Percentiles rank a stretch among this genome's conserved stretches.
Conservation (phyloP, 2,888 invertebrate genomes). For the Gryllus longicercus region DNA sequence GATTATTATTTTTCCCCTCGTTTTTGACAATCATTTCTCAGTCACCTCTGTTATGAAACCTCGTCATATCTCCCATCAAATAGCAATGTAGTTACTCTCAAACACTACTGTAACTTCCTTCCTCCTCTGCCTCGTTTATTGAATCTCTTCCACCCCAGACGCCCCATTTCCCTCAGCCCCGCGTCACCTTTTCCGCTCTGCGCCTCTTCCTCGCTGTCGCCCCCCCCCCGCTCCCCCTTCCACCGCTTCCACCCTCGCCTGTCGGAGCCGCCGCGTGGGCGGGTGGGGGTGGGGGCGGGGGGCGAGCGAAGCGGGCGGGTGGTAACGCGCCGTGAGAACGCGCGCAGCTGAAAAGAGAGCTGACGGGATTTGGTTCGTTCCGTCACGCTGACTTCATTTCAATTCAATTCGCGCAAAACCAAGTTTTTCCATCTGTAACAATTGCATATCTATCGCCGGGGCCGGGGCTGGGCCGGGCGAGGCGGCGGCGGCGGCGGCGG, state of each 20-base stretch:
- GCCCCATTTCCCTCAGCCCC: background rate
- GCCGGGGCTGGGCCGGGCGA: background rate
- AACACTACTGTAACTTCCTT: no score
- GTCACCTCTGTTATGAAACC: no score
- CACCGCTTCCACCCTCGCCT: background rate
- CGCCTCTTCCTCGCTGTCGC: background rate
- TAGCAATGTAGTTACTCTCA: no score
- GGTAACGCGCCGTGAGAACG: constrained; percentile 32
- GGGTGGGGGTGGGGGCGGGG: background rate
- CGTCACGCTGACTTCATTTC: constrained; percentile 32
- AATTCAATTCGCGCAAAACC: constrained; percentile 31
- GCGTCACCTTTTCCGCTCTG: background rate
- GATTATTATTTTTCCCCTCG: no score
- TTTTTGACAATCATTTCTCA: no score
- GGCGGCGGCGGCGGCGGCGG: background rate
- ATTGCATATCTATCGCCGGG: constrained; percentile 25
- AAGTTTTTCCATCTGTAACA: constrained; percentile 30
- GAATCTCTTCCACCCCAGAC: no score
- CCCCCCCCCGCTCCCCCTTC: background rate
- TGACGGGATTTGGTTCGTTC: constrained; percentile 32
- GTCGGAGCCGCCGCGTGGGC: background rate
- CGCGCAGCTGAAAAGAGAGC: constrained; percentile 31
- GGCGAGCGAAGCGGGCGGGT: background rate
- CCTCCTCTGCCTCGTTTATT: no score
- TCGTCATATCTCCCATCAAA: no score